These are phyloP conservation scores for Macaca nemestrina DNA, from an alignment of 2,113 vertebrate genomes.

Conservation along the genomic window DNA sequence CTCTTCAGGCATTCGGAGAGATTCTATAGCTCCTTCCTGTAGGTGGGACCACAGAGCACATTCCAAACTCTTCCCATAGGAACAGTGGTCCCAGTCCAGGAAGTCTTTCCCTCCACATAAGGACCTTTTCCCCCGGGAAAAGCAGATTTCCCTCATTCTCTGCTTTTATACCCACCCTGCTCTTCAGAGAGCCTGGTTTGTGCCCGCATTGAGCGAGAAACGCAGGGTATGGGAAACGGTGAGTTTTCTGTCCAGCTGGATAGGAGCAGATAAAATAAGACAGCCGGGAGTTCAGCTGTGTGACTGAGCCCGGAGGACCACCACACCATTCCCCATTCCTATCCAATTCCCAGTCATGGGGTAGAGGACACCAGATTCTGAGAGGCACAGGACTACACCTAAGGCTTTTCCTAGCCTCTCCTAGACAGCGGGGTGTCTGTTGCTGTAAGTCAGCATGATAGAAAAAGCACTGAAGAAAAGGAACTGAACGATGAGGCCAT, in stretches of 20 bases:
- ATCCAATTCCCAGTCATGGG: background rate
- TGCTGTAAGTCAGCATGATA: background rate
- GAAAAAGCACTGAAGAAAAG: background rate
- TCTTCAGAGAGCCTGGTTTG: background rate
- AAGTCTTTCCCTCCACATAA: background rate
- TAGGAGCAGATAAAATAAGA: background rate
- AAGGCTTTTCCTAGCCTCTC: background rate
- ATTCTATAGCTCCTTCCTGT: background rate
- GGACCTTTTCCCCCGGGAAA: background rate
- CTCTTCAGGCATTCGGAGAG: background rate
- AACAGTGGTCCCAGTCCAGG: background rate
- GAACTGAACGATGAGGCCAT: background rate
- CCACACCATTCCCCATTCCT: accelerated
- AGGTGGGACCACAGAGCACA: background rate
- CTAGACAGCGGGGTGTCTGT: background rate
- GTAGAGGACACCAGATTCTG: background rate
- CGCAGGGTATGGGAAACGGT: accelerated
- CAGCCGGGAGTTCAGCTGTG: background rate
- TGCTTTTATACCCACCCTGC: accelerated
- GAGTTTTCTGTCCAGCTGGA: background rate
- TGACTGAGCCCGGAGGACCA: accelerated
- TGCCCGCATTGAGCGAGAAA: background rate
- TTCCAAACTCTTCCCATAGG: background rate
- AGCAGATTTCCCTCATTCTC: background rate
- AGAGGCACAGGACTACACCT: background rate